These are phyloP conservation scores for Melangyna quadrimaculata DNA, from an alignment of 2,888 invertebrate genomes.

Conservation along the genomic window DNA sequence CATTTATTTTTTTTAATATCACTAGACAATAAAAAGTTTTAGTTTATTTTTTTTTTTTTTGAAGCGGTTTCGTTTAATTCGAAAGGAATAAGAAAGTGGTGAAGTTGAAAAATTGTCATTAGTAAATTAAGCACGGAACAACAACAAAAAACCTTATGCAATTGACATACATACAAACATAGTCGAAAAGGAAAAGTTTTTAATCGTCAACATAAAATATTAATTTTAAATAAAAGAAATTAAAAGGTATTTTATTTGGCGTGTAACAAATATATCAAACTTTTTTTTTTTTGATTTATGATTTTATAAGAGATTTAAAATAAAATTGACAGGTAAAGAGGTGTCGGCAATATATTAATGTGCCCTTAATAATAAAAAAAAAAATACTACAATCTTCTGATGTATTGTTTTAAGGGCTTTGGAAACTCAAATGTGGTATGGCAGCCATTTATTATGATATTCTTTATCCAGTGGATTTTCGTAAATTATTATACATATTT, in stretches of 20 bases:
- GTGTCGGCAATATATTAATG: background rate
- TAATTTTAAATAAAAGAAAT: background rate
- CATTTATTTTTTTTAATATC: conserved; percentile 30
- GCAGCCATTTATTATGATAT: background rate
- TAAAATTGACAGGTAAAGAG: background rate
- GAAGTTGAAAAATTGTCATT: conserved; percentile 56
- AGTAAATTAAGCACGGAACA: conserved; percentile 25
- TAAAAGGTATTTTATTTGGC: background rate
- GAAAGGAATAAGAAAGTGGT: conserved; percentile 18
- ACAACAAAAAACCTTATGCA: conserved; percentile 38
- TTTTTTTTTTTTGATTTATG: conserved; percentile 13
- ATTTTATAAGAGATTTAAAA: background rate
- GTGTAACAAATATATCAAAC: background rate
- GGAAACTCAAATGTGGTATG: background rate
- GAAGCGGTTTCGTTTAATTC: background rate
- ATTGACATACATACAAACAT: conserved; percentile 22
- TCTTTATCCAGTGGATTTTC: background rate
- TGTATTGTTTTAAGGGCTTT: background rate
- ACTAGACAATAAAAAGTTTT: conserved; percentile 28
- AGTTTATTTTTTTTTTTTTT: background rate
- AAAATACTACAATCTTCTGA: background rate
- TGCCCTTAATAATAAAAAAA: background rate
- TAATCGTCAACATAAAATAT: conserved; percentile 30
- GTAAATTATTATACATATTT: too few species aligned
- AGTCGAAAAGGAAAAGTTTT: background rate